Evolutionary conservation across 2,888 invertebrate genomes (phyloP).

Genomic region (Heteromurus nitidus): DNA sequence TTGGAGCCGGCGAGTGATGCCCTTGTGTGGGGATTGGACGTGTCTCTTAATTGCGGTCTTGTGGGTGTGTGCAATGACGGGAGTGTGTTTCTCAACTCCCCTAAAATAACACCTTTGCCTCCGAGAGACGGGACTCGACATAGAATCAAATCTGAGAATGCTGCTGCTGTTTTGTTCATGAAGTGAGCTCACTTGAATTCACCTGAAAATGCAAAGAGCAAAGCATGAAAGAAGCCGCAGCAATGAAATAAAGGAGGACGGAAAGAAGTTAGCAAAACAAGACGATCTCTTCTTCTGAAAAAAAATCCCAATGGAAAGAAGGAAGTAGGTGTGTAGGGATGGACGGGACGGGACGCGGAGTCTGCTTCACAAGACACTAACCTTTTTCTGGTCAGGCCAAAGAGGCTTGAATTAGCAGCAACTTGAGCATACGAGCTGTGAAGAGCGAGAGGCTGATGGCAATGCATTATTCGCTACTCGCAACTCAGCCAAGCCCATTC

Average conservation of each 20-base stretch:
- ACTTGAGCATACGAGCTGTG: background rate
- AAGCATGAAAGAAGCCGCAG: conserved; percentile 16
- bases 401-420: background rate
- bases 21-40: conserved; percentile 34
- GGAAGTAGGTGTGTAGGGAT: conserved; percentile 44
- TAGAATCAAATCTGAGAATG: too few relatives aligned
- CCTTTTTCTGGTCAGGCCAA: conserved; percentile 47
- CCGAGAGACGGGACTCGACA: background rate
- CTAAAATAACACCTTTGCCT: background rate
- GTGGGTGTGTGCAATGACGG: conserved; percentile 30
- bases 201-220: conserved; percentile 7
- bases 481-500: conserved; percentile 50
- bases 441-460: conserved; percentile 1
- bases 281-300: too few relatives aligned
- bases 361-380: conserved; percentile 47
- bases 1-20: conserved; percentile 17
- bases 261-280: conserved; percentile 14
- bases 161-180: too few relatives aligned
- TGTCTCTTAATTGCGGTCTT: conserved; percentile 34
- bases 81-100: background rate
- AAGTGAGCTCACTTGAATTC: too few relatives aligned
- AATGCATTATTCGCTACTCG: conserved; percentile 39
- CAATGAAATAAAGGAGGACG: conserved; percentile 10
- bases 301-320: conserved; percentile 41
- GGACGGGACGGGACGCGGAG: conserved; percentile 42